Conservation (phyloP, 2,888 invertebrate species). For the Margaritifera margaritifera region DNA sequence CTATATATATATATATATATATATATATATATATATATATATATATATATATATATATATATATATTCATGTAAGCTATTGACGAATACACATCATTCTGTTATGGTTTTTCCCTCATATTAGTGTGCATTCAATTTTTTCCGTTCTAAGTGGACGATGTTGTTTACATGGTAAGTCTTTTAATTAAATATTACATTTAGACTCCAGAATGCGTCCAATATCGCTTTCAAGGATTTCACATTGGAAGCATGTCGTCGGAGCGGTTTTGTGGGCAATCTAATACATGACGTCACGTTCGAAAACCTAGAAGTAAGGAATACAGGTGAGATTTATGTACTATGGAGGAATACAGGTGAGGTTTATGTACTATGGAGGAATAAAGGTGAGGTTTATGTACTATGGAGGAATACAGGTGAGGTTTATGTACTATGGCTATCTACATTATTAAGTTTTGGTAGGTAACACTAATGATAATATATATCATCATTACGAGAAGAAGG, state of each 20-base stretch:
- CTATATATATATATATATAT: too few species aligned
- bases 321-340: conserved; percentile 20
- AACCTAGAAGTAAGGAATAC: conserved; percentile 49
- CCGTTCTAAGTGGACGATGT: too few species aligned
- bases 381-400: conserved; percentile 33
- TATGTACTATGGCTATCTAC: too few species aligned
- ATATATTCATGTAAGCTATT: too few species aligned
- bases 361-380: conserved; percentile 44
- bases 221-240: conserved; percentile 42
- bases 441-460: too few species aligned
- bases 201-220: conserved; percentile 9
- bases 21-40: too few species aligned
- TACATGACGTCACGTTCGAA: conserved; percentile 23
- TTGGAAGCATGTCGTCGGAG: conserved; percentile 47
- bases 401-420: conserved; percentile 44
- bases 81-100: too few species aligned
- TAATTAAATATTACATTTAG: neutral
- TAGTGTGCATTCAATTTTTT: too few species aligned
- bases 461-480: too few species aligned
- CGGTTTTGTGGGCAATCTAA: conserved; percentile 23
- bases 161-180: neutral
- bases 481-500: too few species aligned
- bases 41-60: too few species aligned
- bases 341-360: conserved; percentile 41
- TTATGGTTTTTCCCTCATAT: too few species aligned